A percentile compares a stretch with the other conserved stretches of the same genome.
phyloP scores from a whole-genome alignment of 1,140 invertebrate genomes.

The Cylas formicarius region DNA sequence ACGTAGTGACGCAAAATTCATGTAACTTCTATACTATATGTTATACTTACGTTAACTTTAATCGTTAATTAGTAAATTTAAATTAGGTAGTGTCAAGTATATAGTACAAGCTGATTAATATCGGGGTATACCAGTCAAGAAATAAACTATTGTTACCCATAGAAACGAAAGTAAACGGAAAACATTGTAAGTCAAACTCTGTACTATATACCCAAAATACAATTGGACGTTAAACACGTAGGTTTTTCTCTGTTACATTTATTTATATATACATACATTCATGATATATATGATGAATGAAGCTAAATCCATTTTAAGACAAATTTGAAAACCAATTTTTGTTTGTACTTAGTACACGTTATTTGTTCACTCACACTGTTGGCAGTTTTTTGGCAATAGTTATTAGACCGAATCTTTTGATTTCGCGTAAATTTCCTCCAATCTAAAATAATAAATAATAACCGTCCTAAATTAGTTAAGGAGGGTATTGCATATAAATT shows the following conservation, averaged over 20 bases:
- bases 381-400: conserved; percentile 38
- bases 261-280: conserved; percentile 32
- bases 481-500: conserved; percentile 1
- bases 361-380: conserved; percentile 26
- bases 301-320: conserved; percentile 11
- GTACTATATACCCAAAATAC: conserved; percentile 33
- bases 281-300: conserved; percentile 23
- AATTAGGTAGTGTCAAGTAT: conserved; percentile 35
- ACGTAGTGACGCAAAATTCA: conserved; percentile 15
- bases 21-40: conserved; percentile 13
- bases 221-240: conserved; percentile 36
- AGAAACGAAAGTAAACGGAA: conserved; percentile 14
- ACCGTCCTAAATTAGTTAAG: conserved; percentile 3
- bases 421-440: no score
- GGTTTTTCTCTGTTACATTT: conserved; percentile 33
- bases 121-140: conserved; percentile 14
- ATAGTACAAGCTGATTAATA: conserved; percentile 28
- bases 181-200: conserved; percentile 11
- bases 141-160: conserved; percentile 14
- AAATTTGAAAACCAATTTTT: conserved; percentile 18
- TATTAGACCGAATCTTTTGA: conserved; percentile 31
- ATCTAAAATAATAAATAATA: no score
- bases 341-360: conserved; percentile 21
- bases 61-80: conserved; percentile 34
- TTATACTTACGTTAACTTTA: conserved; percentile 29